A percentile compares a stretch with the other conserved stretches of the same genome.
Evolutionary conservation across 1,140 invertebrate species (phyloP).

Genomic region (Pinna nobilis): DNA sequence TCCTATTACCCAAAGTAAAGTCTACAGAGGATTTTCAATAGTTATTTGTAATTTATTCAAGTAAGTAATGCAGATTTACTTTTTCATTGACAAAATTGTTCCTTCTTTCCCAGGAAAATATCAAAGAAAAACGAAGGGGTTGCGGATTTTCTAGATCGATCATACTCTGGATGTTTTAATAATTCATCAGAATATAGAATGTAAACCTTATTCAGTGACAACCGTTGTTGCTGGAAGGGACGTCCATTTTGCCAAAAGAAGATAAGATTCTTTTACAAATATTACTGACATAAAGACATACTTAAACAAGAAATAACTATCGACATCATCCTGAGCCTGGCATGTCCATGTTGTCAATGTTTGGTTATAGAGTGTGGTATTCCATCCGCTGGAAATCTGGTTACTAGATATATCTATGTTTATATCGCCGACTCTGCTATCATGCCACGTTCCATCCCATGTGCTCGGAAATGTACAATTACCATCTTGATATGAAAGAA

Average conservation of each 20-base stretch:
- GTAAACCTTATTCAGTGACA: too few species aligned
- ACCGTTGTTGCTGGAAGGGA: too few species aligned
- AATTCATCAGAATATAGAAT: too few species aligned
- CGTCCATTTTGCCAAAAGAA: not conserved
- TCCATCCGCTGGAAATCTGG: constrained; percentile 25
- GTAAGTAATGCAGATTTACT: too few species aligned
- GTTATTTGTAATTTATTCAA: too few species aligned
- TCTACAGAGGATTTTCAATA: too few species aligned
- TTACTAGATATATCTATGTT: constrained; percentile 2
- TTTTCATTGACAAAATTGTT: too few species aligned
- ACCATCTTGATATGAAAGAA: constrained; percentile 14
- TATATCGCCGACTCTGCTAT: constrained; percentile 26
- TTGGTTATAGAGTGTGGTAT: not conserved
- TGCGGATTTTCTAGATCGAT: too few species aligned
- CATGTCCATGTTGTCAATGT: constrained; percentile 29
- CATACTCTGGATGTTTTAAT: too few species aligned
- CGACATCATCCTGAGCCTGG: constrained; percentile 3
- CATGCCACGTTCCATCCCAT: constrained; percentile 36
- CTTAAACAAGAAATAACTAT: constrained; percentile 25
- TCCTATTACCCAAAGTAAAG: too few species aligned
- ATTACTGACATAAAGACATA: constrained; percentile 3
- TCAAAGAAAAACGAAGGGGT: too few species aligned
- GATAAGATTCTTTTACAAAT: not conserved
- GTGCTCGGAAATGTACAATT: constrained; percentile 26
- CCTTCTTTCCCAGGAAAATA: too few species aligned